Base-by-base conservation (phyloP, 2,888 invertebrate species). In the Pinctada fucata region DNA sequence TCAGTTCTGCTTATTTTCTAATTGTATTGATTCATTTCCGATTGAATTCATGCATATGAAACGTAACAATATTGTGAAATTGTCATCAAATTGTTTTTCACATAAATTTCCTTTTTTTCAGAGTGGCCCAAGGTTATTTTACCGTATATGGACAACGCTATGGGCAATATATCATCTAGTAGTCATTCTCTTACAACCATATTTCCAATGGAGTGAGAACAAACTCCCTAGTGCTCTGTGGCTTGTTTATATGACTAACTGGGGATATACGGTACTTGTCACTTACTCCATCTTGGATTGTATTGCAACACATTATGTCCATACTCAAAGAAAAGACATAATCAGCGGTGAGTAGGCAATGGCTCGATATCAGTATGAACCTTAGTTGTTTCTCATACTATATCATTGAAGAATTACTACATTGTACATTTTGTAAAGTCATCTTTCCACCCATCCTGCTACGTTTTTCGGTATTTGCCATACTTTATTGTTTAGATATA, bases 101-200 rank as follows among this genome's bases (percentile, higher is more conserved):
- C 31, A 31, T 31, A 31, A 31, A 49, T 4, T 2, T 67, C 3
- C 51, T 45, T 6, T 2, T 58, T 72, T 72, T 5, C 10, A 72
- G 72, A 31, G 58, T 45, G 72, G 72, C n/a, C 72, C 72, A 10
- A 5, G 72, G 45, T 45, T n/a, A 8, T 72, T 72, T 45, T 72
- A 72, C 72, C 72, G 51, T 3, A 47, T 72, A 52, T 72, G 72
- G 72, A 72, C 72, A 45, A 31, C 52, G 13, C 52, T 72, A n/a
- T 72, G 72, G 58, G 72, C 72, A 31, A n/a, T 58, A 2, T 72
- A 45, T n/a, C 72, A 72, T 45, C 72, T 72, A 3, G 5, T 72
- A 6, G 52, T 52, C 72, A 16, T 72, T 10, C 31, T 72, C 2
- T 45, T 72, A 10, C 50, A 52, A 58, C 52, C 72, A 6, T 72